Base-by-base conservation (phyloP, 2,888 invertebrate species). In the Caenorhabditis uteleia region DNA sequence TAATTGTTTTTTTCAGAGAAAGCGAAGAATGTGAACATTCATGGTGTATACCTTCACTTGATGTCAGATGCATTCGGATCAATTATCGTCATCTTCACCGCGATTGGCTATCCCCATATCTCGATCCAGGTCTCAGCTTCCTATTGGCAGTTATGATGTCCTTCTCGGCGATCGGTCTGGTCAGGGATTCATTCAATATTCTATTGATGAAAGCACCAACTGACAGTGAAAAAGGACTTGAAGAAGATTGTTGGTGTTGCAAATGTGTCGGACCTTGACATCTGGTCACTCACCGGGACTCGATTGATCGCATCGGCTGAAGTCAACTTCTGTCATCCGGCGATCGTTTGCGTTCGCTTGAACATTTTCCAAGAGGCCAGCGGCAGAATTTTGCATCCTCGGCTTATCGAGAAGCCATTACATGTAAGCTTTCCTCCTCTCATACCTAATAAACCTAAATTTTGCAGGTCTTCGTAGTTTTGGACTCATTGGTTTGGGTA, bases 21-120 rank as follows among this genome's bases (percentile, higher is more conserved):
- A n/a, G n/a, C n/a, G n/a, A n/a, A n/a, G 2, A 92, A 94, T 84
- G 90, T 98, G 90, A 98, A 98, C 84, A 98, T 99, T 95, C 89
- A 92, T 51, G 98, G 95, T n/a, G 97, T 97, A n/a, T 98, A 97
- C 85, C 87, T 98, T 51, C 98, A 98, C 84, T 91, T 99, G 4
- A 85, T 98, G 33, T 95, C 95, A 44, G 98, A 98, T 86, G 97
- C 97, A 20, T 86, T 99, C 44, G 98, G 98, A 49, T 93, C 93
- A 0, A 88, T 93, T 1, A 91, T 94, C 75, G 94, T 95, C 12
- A 90, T 93, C 40, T 88, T 90, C 43, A 92, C 93, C 51, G 93
- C 94, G 6, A 79, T 88, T 70, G 87, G 89, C 64, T 87, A 1
- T 27, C 86, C 77, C 89, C 87, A 84, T 95, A 95, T 85, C 91